Base-by-base conservation (phyloP, 2,797 vertebrate species). In the Brachymystax lenok region DNA sequence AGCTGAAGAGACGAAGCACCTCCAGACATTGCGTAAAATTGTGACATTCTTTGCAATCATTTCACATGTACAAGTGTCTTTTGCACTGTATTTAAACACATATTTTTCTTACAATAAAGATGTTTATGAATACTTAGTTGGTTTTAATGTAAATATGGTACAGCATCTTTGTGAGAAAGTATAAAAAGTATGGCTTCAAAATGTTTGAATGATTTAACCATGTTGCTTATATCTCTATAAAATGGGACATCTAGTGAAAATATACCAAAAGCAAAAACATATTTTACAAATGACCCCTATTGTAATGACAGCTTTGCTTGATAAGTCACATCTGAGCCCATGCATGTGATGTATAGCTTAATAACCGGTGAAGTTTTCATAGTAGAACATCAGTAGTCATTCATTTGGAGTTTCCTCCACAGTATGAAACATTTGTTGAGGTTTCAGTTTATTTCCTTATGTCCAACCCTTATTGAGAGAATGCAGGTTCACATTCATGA, bases 71-170 rank as follows among this genome's bases (percentile, higher is more conserved):
- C 5, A 68, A 35, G n/a, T 70, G 19, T 52, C 14, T 71, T 66
- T 71, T 74, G 59, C 73, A 63, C 33, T 74, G 73, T 74, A 64
- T 74, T 63, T 74, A 46, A 46, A 63, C n/a, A 56, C 16, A 66
- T 7, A 66, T 7, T 64, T 46, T 74, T 63, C 56, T 63, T 24
- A 33, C 61, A 63, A 74, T 24, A 74, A 63, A 73, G 61, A 68
- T 73, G 52, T 77, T 27, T 77, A 71, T 77, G 19, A 63, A 50
- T 73, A 73, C 50, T 40, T 77, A 54, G 51, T 66, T 73, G 17
- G 30, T 77, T 89, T 86, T 90, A 86, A 84, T 90, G 79, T 73
- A 74, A 80, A 79, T 54, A 74, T 76, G 63, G 1, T 80, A 74
- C 70, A 79, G 74, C 73, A 79, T 73, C 19, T 6, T 13, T 3